These are phyloP conservation scores for Drosophila funebris DNA, from an alignment of 1,140 invertebrate species.

Conservation along the genomic window DNA sequence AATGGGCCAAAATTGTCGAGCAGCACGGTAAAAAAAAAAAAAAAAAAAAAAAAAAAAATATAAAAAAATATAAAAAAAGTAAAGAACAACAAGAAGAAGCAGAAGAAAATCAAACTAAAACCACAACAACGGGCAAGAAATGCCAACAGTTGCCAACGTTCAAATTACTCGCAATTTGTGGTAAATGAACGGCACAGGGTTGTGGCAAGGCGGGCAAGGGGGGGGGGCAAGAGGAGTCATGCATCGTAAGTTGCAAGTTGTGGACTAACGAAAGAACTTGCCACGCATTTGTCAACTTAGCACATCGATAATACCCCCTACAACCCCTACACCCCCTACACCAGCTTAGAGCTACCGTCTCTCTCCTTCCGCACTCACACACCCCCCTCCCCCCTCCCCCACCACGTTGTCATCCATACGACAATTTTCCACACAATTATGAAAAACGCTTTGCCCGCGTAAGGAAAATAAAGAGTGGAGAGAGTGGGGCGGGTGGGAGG, in stretches of 20 bases:
- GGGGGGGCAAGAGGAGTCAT: background rate
- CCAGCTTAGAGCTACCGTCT: too few relatives aligned
- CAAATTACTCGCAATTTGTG: conserved; percentile 37
- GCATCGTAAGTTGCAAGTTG: too few relatives aligned
- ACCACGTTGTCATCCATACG: background rate
- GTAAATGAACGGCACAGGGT: conserved; percentile 20
- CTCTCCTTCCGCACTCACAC: background rate
- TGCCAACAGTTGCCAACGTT: conserved; percentile 18
- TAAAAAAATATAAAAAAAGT: background rate
- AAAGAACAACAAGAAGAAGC: background rate
- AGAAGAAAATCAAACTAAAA: too few relatives aligned
- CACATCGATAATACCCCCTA: conserved; percentile 67
- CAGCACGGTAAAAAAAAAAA: background rate
- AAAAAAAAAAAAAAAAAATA: background rate
- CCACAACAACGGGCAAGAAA: conserved; percentile 3
- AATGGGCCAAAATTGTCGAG: conserved; percentile 61
- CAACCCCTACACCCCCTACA: too few relatives aligned
- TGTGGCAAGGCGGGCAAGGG: background rate
- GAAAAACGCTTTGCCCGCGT: conserved; percentile 52
- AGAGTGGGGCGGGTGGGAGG: background rate
- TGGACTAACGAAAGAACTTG: background rate
- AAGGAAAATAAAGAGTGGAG: background rate
- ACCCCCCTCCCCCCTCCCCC: background rate
- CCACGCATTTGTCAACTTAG: conserved; percentile 75
- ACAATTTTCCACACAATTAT: conserved; percentile 73